phyloP scores from a whole-genome alignment of 2,888 invertebrate genomes.

The Mechanitis messenoides region DNA sequence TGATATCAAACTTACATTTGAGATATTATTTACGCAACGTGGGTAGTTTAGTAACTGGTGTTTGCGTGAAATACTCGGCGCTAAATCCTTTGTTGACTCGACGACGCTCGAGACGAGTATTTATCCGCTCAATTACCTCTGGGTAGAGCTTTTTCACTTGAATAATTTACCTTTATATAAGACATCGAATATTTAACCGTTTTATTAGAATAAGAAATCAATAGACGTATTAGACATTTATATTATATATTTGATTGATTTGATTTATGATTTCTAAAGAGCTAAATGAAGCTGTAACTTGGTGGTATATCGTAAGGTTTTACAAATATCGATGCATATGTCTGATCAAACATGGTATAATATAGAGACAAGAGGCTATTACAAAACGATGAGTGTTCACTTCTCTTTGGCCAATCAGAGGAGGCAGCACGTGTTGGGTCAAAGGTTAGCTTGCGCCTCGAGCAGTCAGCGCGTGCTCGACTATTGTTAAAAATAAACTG shows the following conservation, averaged over 20 bases:
- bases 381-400: constrained; percentile 57
- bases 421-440: constrained; percentile 67
- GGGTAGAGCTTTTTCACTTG: too few relatives aligned
- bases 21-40: constrained; percentile 30
- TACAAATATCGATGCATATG: constrained; percentile 14
- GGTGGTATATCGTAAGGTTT: constrained; percentile 19
- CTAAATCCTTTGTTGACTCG: too few relatives aligned
- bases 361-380: constrained; percentile 39
- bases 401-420: constrained; percentile 62
- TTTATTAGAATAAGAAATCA: too few relatives aligned
- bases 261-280: too few relatives aligned
- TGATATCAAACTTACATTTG: constrained; percentile 35
- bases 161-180: too few relatives aligned
- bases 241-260: too few relatives aligned
- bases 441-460: constrained; percentile 57
- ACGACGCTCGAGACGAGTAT: too few relatives aligned
- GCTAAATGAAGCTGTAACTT: constrained; percentile 5
- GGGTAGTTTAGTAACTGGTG: not conserved
- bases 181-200: too few relatives aligned
- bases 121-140: too few relatives aligned
- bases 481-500: constrained; percentile 48
- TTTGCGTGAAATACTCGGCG: too few relatives aligned
- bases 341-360: constrained; percentile 25
- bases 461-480: constrained; percentile 45
- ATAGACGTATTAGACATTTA: too few relatives aligned